Base-by-base conservation (phyloP, 2,113 vertebrate species). In the Anguilla japonica region DNA sequence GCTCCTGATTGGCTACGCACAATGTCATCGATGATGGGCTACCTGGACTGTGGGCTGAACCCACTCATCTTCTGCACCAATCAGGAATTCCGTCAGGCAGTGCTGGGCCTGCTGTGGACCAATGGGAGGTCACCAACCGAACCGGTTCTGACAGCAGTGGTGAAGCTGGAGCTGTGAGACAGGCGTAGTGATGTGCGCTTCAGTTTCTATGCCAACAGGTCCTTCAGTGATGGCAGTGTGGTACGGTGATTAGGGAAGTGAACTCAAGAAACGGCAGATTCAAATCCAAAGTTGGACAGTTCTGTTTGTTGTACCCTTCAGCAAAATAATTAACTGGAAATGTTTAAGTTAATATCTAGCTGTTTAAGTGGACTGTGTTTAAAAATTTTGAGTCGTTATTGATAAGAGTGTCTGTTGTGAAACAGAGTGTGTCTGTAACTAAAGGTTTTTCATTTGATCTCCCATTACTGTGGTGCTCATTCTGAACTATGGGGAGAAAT, bases 1-100 rank as follows among this genome's bases (percentile, higher is more conserved):
- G 91, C 95, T n/a, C 95, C 95, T 43, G 83, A 91, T 6, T 94
- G 94, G 94, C 89, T 95, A 34, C 93, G 94, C 81, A 95, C 95
- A 0, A 39, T 95, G 56, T 93, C 95, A 40, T 93, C 94, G 34
- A 89, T 95, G 43, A 93, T 94, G 92, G 93, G 94, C 0, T 96
- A 95, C 87, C 89, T 96, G 87, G 91, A 95, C 92, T 96, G 94
- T 81, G 57, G 88, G 63, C 83, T 95, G 79, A 95, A 96, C 86
- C 94, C 95, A 60, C 86, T 95, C 0, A 95, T 95, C 89, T 96
- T 95, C 92, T 94, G 90, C 85, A 91, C 88, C 63, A 91, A 96
- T 87, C 91, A 88, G 82, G 90, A 93, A 57, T 96, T 95, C 79
- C 85, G 94, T 81, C 88, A 93, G 85, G 94, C 92, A 0, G 88